These are phyloP conservation scores for Sabellastarte sp. DNA, from an alignment of 2,888 invertebrate species.

Conservation along the genomic window DNA sequence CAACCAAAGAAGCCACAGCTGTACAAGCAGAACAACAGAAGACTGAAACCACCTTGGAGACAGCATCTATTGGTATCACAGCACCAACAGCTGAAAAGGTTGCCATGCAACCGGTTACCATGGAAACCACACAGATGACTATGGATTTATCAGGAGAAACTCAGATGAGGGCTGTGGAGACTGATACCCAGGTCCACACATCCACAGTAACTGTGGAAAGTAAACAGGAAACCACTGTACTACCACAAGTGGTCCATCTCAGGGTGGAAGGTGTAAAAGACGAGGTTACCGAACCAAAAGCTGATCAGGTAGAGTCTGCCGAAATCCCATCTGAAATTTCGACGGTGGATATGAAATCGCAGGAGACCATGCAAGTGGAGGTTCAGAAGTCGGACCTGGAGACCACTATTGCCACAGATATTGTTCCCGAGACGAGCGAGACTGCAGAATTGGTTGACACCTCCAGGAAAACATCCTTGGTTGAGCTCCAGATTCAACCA, in stretches of 20 bases:
- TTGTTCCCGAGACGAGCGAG: background rate
- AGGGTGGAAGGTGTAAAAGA: background rate
- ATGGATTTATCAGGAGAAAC: constrained; percentile 6
- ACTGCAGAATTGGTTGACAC: too few species aligned
- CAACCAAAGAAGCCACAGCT: too few species aligned
- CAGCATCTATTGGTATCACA: too few species aligned
- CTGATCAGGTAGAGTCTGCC: too few species aligned
- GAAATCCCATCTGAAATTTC: constrained; percentile 3
- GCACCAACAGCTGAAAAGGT: too few species aligned
- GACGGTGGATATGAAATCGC: background rate
- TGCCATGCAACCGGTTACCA: too few species aligned
- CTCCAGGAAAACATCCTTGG: too few species aligned
- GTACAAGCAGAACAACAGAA: too few species aligned
- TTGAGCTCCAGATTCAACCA: too few species aligned
- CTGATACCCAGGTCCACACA: too few species aligned
- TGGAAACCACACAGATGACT: constrained; percentile 4
- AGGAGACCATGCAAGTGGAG: background rate
- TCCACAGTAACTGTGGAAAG: constrained; percentile 1
- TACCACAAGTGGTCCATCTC: background rate
- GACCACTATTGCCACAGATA: background rate
- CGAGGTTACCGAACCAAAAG: constrained; percentile 5
- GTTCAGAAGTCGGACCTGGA: background rate
- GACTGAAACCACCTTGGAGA: too few species aligned
- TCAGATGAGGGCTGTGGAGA: constrained; percentile 6
- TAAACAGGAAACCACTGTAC: background rate